Conservation (phyloP, 2,888 invertebrate species). For the Drosophila demipolita region DNA sequence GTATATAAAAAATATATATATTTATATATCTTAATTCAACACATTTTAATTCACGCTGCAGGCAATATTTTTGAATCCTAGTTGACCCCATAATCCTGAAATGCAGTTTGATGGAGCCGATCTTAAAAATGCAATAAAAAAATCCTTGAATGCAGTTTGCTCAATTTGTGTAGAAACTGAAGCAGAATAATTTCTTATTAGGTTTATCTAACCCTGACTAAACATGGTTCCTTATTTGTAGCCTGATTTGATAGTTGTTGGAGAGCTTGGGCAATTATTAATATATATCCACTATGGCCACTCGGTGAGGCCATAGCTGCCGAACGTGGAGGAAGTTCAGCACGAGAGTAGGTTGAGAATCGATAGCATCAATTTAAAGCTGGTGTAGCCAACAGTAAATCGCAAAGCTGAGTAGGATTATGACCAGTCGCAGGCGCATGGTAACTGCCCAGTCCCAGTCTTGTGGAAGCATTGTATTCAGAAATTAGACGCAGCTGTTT, state of each 20-base stretch:
- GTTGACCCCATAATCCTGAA: not conserved
- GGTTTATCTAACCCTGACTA: too few species aligned
- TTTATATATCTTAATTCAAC: not conserved
- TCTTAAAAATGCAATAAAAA: not conserved
- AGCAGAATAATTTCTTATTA: too few species aligned
- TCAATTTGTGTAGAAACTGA: not conserved
- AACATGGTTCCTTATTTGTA: too few species aligned
- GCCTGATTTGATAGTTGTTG: too few species aligned
- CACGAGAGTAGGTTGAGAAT: too few species aligned
- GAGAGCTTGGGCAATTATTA: too few species aligned
- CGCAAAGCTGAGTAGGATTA: conserved; percentile 9
- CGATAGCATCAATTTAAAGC: not conserved
- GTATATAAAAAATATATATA: not conserved
- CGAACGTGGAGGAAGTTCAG: not conserved
- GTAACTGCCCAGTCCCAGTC: conserved; percentile 13
- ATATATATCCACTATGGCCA: too few species aligned
- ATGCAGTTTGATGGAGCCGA: not conserved
- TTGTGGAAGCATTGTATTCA: conserved; percentile 9
- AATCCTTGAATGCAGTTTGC: not conserved
- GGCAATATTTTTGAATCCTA: not conserved
- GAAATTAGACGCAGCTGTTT: conserved; percentile 30
- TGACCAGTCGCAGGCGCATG: conserved; percentile 26
- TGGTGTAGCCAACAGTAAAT: conserved; percentile 24
- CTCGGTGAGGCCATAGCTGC: not conserved
- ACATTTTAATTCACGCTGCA: not conserved